phyloP scores from a whole-genome alignment of 2,888 invertebrate species.

The Stegana nigrithorax region DNA sequence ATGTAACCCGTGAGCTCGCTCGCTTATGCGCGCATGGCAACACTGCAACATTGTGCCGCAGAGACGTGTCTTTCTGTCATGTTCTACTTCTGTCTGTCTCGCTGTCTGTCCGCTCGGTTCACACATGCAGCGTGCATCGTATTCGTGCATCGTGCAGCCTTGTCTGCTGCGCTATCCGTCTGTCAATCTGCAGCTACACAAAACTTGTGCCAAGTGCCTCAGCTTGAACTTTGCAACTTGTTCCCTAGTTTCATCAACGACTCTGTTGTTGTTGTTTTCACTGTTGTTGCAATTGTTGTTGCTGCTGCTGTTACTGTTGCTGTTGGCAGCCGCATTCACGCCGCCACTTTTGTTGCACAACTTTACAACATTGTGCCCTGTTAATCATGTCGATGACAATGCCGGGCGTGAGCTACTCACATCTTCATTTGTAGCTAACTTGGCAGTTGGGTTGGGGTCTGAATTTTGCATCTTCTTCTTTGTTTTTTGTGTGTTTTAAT shows the following conservation, averaged over 20 bases:
- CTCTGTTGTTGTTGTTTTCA: background rate
- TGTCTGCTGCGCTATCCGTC: conserved; percentile 8
- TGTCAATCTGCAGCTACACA: background rate
- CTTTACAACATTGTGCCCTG: conserved; percentile 35
- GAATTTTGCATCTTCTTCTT: background rate
- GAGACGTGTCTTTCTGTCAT: background rate
- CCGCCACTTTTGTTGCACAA: conserved; percentile 5
- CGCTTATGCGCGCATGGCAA: too few relatives aligned
- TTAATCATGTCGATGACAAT: conserved; percentile 45
- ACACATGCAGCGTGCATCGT: too few relatives aligned
- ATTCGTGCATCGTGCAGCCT: background rate
- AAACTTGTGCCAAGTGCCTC: conserved; percentile 42
- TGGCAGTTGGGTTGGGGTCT: too few relatives aligned
- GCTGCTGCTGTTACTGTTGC: background rate
- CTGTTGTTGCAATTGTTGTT: background rate
- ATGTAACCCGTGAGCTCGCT: background rate
- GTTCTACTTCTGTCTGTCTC: background rate
- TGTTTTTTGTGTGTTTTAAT: conserved; percentile 1
- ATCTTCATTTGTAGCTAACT: background rate
- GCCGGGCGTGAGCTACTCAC: conserved; percentile 8
- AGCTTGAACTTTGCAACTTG: conserved; percentile 48
- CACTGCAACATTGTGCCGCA: too few relatives aligned
- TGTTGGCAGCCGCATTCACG: background rate
- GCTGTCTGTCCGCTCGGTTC: too few relatives aligned
- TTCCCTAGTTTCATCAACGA: conserved; percentile 4